Evolutionary conservation across 2,797 vertebrate species (phyloP).

Genomic region (Remorina albescens): DNA sequence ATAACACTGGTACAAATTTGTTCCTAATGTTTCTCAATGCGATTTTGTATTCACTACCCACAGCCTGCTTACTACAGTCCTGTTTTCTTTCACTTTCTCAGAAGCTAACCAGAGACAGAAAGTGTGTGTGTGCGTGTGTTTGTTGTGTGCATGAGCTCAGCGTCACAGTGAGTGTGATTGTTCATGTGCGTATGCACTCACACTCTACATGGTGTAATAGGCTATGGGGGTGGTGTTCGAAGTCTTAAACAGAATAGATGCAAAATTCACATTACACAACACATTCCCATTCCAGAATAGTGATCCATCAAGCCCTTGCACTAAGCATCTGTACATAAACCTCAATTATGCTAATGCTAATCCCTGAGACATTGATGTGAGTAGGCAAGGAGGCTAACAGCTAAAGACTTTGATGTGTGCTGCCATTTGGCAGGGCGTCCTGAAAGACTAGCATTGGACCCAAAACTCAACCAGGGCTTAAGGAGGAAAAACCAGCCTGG

Average conservation of each 20-base stretch:
- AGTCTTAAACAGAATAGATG: constrained; percentile 75
- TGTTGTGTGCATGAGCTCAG: constrained; percentile 36
- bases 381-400: constrained; percentile 82
- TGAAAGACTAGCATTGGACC: constrained; percentile 76
- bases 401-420: constrained; percentile 84
- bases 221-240: constrained; percentile 73
- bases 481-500: constrained; percentile 72
- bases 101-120: constrained; percentile 43
- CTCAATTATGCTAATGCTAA: constrained; percentile 88
- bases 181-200: constrained; percentile 16
- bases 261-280: constrained; percentile 84
- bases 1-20: constrained; percentile 12
- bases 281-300: constrained; percentile 78
- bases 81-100: constrained; percentile 39
- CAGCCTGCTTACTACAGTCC: constrained; percentile 26
- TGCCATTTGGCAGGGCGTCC: constrained; percentile 74
- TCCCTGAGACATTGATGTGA: constrained; percentile 82
- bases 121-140: constrained; percentile 25
- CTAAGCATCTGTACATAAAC: constrained; percentile 86
- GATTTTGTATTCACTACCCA: constrained; percentile 39
- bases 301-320: constrained; percentile 82
- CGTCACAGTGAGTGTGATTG: constrained; percentile 17
- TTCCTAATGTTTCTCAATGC: constrained; percentile 23
- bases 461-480: constrained; percentile 81
- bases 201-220: constrained; percentile 61